Evolutionary conservation across 2,888 invertebrate species (phyloP).

Genomic region (Ophioninae sp.): DNA sequence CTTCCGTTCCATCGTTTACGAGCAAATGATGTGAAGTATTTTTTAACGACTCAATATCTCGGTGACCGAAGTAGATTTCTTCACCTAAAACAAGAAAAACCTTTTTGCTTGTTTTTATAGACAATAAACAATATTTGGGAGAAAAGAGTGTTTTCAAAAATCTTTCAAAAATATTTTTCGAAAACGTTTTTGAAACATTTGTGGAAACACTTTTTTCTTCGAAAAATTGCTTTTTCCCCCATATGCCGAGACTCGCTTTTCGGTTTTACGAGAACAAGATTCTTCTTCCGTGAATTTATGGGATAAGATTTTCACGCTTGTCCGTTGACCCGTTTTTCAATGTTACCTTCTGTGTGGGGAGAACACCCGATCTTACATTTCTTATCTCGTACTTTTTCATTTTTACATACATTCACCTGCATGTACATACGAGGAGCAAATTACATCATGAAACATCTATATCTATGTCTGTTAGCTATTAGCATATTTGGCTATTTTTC

Average conservation of each 20-base stretch:
- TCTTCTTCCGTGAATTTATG: constrained; percentile 42
- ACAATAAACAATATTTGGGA: too few relatives aligned
- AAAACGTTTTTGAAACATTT: neutral
- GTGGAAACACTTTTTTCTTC: neutral
- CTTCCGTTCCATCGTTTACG: too few relatives aligned
- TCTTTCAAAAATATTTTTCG: neutral
- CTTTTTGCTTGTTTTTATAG: too few relatives aligned
- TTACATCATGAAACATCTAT: neutral
- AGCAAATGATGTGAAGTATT: too few relatives aligned
- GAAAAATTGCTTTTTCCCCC: neutral
- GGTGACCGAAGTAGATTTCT: too few relatives aligned
- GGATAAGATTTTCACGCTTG: constrained; percentile 39
- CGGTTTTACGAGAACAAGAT: constrained; percentile 2
- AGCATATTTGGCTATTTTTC: too few relatives aligned
- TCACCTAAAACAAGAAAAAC: too few relatives aligned
- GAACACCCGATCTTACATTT: constrained; percentile 42
- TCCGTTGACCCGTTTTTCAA: constrained; percentile 61
- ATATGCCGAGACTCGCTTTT: neutral
- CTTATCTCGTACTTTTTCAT: constrained; percentile 57
- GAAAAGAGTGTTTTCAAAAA: neutral
- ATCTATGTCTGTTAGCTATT: neutral
- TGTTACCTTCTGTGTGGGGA: constrained; percentile 41
- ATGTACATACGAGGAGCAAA: neutral
- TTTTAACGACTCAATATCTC: too few relatives aligned
- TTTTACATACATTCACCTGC: neutral